A percentile compares a stretch with the other conserved stretches of the same genome.
phyloP scores from a whole-genome alignment of 2,888 invertebrate genomes.

The Lepas anatifera region DNA sequence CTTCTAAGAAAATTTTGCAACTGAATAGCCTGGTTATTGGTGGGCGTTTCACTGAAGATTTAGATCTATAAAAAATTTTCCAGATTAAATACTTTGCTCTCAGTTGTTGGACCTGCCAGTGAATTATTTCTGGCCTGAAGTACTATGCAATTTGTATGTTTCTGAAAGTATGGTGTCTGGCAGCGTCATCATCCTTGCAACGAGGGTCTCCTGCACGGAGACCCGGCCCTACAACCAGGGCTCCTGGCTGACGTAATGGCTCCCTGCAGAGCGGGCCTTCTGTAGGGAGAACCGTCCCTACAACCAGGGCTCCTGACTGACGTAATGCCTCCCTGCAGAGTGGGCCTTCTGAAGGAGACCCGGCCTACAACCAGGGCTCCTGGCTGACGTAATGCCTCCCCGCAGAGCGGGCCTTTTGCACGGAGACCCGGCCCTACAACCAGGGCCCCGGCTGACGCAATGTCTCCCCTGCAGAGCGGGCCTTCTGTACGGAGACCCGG shows the following conservation, averaged over 20 bases:
- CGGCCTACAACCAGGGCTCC: constrained; percentile 96
- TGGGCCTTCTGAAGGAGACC: constrained; percentile 91
- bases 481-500: constrained; percentile 92
- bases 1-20: too few relatives aligned
- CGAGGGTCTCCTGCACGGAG: constrained; percentile 89
- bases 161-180: too few relatives aligned
- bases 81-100: too few relatives aligned
- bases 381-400: too few relatives aligned
- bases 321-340: constrained; percentile 63
- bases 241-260: constrained; percentile 84
- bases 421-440: constrained; percentile 96
- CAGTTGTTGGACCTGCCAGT: too few relatives aligned
- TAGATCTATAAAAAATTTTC: too few relatives aligned
- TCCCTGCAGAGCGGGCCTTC: constrained; percentile 68
- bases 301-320: constrained; percentile 90
- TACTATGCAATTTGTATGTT: too few relatives aligned
- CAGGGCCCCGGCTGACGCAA: too few relatives aligned
- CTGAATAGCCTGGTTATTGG: too few relatives aligned
- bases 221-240: constrained; percentile 98
- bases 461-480: constrained; percentile 63
- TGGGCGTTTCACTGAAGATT: too few relatives aligned
- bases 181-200: too few relatives aligned
- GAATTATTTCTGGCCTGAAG: too few relatives aligned
- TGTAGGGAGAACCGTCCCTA: constrained; percentile 98
- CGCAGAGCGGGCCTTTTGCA: constrained; percentile 84